These are phyloP conservation scores for Drosophila recens DNA, from an alignment of 2,888 invertebrate genomes.

Conservation along the genomic window DNA sequence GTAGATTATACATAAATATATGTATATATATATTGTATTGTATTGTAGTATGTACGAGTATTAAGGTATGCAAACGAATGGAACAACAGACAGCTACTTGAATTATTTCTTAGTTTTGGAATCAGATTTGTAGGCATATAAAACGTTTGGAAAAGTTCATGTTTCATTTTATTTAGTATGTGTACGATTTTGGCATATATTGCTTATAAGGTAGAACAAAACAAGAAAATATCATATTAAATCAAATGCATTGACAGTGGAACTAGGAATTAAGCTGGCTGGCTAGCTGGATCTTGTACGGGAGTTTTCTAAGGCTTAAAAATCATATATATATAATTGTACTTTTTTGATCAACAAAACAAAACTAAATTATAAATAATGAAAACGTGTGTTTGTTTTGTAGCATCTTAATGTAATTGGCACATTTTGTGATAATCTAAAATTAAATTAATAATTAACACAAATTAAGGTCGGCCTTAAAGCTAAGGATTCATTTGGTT, in stretches of 20 bases:
- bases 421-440: constrained; percentile 39
- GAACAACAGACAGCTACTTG: constrained; percentile 84
- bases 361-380: constrained; percentile 27
- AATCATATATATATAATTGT: constrained; percentile 6
- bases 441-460: constrained; percentile 53
- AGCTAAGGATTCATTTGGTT: constrained; percentile 63
- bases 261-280: constrained; percentile 64
- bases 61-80: constrained; percentile 60
- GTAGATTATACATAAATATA: constrained; percentile 2
- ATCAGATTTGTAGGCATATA: constrained; percentile 28
- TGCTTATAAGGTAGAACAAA: constrained; percentile 36
- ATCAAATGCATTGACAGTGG: constrained; percentile 55
- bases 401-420: constrained; percentile 53
- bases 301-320: constrained; percentile 24
- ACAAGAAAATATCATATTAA: constrained; percentile 36
- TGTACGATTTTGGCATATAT: constrained; percentile 21
- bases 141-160: constrained; percentile 30
- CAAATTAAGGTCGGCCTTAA: constrained; percentile 68
- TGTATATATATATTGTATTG: not conserved
- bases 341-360: constrained; percentile 11
- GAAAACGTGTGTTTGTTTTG: constrained; percentile 28
- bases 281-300: constrained; percentile 32
- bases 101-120: constrained; percentile 52
- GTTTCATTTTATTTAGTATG: constrained; percentile 39
- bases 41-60: constrained; percentile 3